Evolutionary conservation across 2,113 vertebrate species (phyloP), one percentile per base, ranked within the genome.

Genomic region (Octodon degus): DNA sequence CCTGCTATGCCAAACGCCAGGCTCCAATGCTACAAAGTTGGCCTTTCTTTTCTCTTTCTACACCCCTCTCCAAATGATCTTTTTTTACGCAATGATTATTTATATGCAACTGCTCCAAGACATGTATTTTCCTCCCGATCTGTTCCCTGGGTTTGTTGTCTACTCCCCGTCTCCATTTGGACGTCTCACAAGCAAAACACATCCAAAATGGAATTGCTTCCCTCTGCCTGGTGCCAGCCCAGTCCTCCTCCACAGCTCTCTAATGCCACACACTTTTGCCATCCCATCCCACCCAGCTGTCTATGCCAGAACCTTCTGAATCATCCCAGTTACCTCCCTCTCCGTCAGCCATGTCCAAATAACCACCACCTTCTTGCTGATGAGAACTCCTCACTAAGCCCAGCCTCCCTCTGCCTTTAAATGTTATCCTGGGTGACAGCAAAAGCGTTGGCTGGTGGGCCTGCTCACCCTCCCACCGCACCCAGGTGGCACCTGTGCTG

Each of bases 271-370:
- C 83, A 43, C 67, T 81, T 91, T 76, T n/a, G 60, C 74, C 65
- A 88, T 25, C 65, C 81, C 83, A 77, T 67, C 85, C 90, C 47
- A 67, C 87, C 91, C 55, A 47, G 40, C 32, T 80, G 55, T 91
- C 72, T 53, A 47, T 60, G 74, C 84, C 90, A 93, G 89, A 94
- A 92, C 87, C 14, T 81, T 94, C 2, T 80, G n/a, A 94, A 60
- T 90, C 89, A 87, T 67, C 47, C 67, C 79, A 34, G 63, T 55
- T 55, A 95, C 30, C 72, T 34, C 86, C n/a, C 70, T 67, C 50
- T 89, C n/a, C 1, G 80, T 60, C 74, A 91, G 30, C 25, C 62
- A n/a, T n/a, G 68, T 25, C 62, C 85, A 86, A 95, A 86, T 63
- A 91, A 89, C 27, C 40, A 90, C 63, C 37, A 40, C 24, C 11